These are phyloP conservation scores for Theocolax elegans DNA, from an alignment of 1,140 invertebrate species.

Conservation along the genomic window DNA sequence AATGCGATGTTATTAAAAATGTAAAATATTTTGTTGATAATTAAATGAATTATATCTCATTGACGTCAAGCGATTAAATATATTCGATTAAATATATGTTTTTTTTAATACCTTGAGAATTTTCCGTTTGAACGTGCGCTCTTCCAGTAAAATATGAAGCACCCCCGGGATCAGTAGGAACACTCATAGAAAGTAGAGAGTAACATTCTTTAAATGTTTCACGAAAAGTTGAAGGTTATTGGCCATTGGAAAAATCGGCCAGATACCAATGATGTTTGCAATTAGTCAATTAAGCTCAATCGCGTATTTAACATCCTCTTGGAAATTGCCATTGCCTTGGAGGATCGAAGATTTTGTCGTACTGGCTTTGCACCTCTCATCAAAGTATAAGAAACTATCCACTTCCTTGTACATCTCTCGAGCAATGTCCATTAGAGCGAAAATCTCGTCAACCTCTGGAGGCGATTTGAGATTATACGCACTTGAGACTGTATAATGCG, in stretches of 20 bases:
- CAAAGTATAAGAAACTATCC: background rate
- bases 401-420: too few species aligned
- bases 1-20: too few species aligned
- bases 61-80: too few species aligned
- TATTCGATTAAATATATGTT: too few species aligned
- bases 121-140: background rate
- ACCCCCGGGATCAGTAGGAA: constrained; percentile 40
- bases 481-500: too few species aligned
- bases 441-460: too few species aligned
- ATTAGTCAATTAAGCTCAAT: constrained; percentile 41
- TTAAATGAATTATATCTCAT: too few species aligned
- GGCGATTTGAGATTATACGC: too few species aligned
- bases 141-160: constrained; percentile 24
- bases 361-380: background rate
- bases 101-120: constrained; percentile 19
- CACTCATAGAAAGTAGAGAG: constrained; percentile 29
- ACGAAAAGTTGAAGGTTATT: background rate
- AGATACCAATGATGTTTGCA: constrained; percentile 37
- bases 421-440: too few species aligned
- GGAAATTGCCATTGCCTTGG: constrained; percentile 1
- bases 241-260: constrained; percentile 28
- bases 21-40: too few species aligned
- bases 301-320: constrained; percentile 39
- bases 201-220: constrained; percentile 5
- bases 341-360: too few species aligned